Conservation (phyloP, 1,140 invertebrate genomes). For the Homalodisca vitripennis region DNA sequence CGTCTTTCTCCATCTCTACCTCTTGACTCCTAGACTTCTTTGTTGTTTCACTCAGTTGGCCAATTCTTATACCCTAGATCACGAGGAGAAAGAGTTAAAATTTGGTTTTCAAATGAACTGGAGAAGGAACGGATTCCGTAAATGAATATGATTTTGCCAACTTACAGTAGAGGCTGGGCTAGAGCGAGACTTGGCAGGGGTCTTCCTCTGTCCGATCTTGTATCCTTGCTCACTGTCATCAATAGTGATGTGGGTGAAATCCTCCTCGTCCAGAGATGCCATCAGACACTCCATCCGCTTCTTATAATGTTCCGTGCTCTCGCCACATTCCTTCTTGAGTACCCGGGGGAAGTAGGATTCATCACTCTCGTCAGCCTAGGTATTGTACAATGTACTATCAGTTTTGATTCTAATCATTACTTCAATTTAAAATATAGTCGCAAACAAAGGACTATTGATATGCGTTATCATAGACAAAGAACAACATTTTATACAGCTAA, state of each 20-base stretch:
- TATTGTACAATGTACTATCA: no score
- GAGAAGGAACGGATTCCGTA: no score
- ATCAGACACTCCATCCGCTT: background rate
- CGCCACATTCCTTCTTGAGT: background rate
- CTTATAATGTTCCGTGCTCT: background rate
- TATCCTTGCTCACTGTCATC: background rate
- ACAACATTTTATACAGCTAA: no score
- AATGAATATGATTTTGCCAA: no score
- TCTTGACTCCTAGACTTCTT: background rate
- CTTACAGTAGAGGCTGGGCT: background rate
- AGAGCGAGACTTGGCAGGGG: background rate
- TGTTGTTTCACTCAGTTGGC: background rate
- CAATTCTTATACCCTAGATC: background rate
- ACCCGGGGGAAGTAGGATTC: background rate
- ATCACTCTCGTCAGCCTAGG: background rate
- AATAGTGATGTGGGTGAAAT: background rate
- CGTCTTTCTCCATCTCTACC: background rate
- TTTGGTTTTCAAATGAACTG: no score
- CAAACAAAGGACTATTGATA: no score
- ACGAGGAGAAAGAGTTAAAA: no score
- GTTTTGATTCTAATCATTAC: no score
- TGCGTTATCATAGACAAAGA: no score
- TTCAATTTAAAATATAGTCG: no score
- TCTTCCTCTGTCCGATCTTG: background rate
- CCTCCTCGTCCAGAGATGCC: constrained; percentile 10